Percentiles rank a stretch among this genome's conserved stretches.
These are phyloP conservation scores for Varanus salvator DNA, from an alignment of 2,113 vertebrate genomes.

Conservation along the genomic window DNA sequence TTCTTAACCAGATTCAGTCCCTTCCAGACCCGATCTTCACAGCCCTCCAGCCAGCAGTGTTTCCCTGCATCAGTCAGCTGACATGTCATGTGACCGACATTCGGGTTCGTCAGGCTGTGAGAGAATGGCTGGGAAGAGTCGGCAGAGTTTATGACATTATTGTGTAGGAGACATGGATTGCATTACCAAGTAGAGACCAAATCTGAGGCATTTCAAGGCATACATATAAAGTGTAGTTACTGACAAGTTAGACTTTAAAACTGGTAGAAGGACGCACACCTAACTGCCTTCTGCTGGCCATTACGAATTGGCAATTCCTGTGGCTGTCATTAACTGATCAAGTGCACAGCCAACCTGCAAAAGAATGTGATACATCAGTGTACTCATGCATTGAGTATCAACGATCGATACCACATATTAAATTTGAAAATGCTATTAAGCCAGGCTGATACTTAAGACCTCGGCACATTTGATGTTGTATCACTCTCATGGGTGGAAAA, in stretches of 20 bases:
- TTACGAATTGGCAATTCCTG: slow-evolving; percentile 48
- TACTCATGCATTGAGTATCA: slow-evolving; percentile 15
- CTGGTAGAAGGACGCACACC: slow-evolving; percentile 7
- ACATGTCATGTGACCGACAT: slow-evolving; percentile 93
- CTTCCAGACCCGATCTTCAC: slow-evolving; percentile 90
- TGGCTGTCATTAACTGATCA: slow-evolving; percentile 32
- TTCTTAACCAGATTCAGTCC: slow-evolving; percentile 93
- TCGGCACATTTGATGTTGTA: slow-evolving; percentile 33
- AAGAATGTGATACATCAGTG: neutral
- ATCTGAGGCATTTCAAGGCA: slow-evolving; percentile 37
- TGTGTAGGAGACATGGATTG: slow-evolving; percentile 59
- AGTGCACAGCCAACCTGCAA: slow-evolving; percentile 39
- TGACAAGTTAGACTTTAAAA: slow-evolving; percentile 29
- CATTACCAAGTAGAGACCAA: slow-evolving; percentile 22
- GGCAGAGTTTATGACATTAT: slow-evolving; percentile 95
- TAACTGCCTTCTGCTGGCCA: slow-evolving; percentile 39
- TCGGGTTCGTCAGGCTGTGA: slow-evolving; percentile 90
- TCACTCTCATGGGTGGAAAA: slow-evolving; percentile 31
- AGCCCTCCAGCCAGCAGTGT: slow-evolving; percentile 92
- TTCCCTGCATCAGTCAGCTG: slow-evolving; percentile 95
- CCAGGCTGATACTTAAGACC: slow-evolving; percentile 36
- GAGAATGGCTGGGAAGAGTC: slow-evolving; percentile 94
- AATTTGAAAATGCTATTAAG: slow-evolving; percentile 51
- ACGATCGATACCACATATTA: neutral
- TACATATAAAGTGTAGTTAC: slow-evolving; percentile 31